phyloP scores from a whole-genome alignment of 2,888 invertebrate species.

The Melanostoma mellinum region DNA sequence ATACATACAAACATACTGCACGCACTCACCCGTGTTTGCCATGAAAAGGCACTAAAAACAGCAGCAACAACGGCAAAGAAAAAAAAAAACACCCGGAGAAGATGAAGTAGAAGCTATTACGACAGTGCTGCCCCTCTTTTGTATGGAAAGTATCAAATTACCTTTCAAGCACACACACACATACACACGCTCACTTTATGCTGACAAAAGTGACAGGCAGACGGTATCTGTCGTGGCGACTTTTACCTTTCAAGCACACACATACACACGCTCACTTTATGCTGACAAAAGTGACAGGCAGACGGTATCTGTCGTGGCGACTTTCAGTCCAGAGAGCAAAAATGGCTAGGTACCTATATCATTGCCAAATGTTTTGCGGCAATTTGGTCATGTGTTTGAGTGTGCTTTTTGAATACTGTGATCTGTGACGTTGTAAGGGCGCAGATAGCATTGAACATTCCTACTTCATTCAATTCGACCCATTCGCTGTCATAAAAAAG shows the following conservation, averaged over 20 bases:
- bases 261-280: conserved; percentile 54
- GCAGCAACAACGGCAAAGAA: conserved; percentile 52
- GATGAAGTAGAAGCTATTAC: conserved; percentile 72
- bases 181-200: conserved; percentile 56
- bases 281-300: conserved; percentile 65
- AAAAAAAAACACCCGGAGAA: conserved; percentile 47
- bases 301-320: conserved; percentile 67
- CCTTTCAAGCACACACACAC: conserved; percentile 38
- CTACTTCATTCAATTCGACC: neutral
- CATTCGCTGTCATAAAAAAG: conserved; percentile 26
- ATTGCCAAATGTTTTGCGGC: conserved; percentile 58
- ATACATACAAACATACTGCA: conserved; percentile 1
- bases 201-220: conserved; percentile 65
- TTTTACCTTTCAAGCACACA: conserved; percentile 57
- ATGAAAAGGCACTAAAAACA: conserved; percentile 47
- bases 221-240: conserved; percentile 68
- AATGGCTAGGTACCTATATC: conserved; percentile 10
- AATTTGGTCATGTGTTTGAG: conserved; percentile 15
- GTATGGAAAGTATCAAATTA: conserved; percentile 68
- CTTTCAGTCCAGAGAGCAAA: conserved; percentile 60
- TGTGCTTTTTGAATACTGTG: neutral
- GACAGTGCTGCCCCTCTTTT: conserved; percentile 72
- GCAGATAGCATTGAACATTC: conserved; percentile 8
- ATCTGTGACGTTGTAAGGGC: conserved; percentile 27
- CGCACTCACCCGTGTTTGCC: conserved; percentile 45